A percentile compares a stretch with the other conserved stretches of the same genome.
These are phyloP conservation scores for Camponotus fellah DNA, from an alignment of 2,888 invertebrate genomes.

Conservation along the genomic window DNA sequence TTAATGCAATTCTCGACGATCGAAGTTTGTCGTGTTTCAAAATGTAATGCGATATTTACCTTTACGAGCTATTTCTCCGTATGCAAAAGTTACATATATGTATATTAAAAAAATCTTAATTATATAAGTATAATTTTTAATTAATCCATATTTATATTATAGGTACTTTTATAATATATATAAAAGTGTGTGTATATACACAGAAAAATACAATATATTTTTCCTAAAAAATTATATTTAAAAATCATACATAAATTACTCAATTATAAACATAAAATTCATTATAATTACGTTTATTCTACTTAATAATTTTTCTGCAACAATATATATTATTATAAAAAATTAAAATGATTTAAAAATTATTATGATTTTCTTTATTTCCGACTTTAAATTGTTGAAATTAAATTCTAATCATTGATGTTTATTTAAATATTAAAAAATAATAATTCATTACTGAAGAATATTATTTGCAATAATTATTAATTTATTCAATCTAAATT, in stretches of 20 bases:
- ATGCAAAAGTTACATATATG: not conserved
- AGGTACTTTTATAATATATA: not conserved
- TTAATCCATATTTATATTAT: not conserved
- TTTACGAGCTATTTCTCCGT: not conserved
- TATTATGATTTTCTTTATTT: not conserved
- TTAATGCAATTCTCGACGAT: slow-evolving; percentile 43
- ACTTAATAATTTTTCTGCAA: not conserved
- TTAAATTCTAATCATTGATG: not conserved
- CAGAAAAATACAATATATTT: not conserved
- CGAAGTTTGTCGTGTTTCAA: slow-evolving; percentile 28
- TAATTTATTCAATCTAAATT: not conserved
- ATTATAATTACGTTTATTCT: not conserved
- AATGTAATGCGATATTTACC: slow-evolving; percentile 12
- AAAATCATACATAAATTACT: not conserved
- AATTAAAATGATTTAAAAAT: too few species aligned
- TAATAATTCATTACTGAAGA: not conserved
- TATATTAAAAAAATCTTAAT: not conserved
- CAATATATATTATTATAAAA: not conserved
- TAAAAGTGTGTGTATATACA: not conserved
- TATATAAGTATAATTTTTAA: not conserved
- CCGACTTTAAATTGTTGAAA: not conserved
- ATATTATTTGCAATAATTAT: not conserved
- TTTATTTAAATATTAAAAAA: not conserved
- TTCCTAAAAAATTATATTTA: not conserved
- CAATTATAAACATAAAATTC: not conserved